Evolutionary conservation across 2,797 vertebrate species (phyloP).

Genomic region (Halcyon badia): DNA sequence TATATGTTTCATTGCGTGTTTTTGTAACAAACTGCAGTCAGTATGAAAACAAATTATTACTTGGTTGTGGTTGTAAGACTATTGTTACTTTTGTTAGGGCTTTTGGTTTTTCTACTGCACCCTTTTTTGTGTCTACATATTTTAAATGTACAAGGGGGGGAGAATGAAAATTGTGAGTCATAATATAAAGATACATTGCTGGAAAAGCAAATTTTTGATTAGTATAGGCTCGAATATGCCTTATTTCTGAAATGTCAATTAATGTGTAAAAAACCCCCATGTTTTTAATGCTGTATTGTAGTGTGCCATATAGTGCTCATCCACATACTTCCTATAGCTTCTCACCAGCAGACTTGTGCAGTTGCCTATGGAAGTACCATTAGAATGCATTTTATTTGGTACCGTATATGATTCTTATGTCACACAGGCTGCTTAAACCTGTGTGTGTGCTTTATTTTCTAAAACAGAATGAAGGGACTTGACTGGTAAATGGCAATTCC

Average conservation of each 20-base stretch:
- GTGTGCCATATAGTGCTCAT: not conserved
- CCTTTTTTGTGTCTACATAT: not conserved
- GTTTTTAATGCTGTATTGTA: not conserved
- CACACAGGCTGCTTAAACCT: not conserved
- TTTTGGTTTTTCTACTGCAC: not conserved
- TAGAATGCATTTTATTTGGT: not conserved
- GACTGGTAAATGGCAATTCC: not conserved
- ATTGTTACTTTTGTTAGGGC: not conserved
- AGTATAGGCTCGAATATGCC: not conserved
- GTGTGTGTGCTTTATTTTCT: not conserved
- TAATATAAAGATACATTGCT: not conserved
- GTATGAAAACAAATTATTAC: not conserved
- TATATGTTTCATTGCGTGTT: not conserved
- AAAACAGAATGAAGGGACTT: not conserved
- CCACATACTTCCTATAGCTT: not conserved
- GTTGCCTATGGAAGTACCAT: not conserved
- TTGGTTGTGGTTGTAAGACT: not conserved
- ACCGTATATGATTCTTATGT: not conserved
- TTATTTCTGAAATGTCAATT: not conserved
- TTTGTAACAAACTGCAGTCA: not conserved
- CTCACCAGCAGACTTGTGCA: not conserved
- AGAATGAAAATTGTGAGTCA: not conserved
- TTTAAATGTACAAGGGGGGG: not conserved
- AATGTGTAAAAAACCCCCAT: fast-evolving
- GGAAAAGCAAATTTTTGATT: not conserved